Conservation (phyloP, 2,797 vertebrate species). For the Naso thynnoides region DNA sequence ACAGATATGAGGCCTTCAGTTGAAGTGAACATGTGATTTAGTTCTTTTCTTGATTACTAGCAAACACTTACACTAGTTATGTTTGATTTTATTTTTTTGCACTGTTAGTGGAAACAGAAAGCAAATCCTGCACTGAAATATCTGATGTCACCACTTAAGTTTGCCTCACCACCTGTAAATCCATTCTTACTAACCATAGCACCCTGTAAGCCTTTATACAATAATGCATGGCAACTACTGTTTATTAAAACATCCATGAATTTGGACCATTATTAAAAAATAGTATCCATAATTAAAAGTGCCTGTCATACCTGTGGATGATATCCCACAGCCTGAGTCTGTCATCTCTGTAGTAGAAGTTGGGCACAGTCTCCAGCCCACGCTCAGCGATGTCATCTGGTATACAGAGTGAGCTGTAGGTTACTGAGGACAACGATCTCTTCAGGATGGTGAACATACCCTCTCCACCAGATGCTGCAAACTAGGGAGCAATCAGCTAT, state of each 20-base stretch:
- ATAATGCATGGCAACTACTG: not conserved
- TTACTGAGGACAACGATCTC: slow-evolving; percentile 59
- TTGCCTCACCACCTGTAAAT: not conserved
- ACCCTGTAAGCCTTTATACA: not conserved
- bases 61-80: not conserved
- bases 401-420: slow-evolving; percentile 77
- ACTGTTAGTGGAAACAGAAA: not conserved
- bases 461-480: slow-evolving; percentile 64
- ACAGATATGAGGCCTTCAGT: slow-evolving; percentile 2
- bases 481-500: slow-evolving; percentile 34
- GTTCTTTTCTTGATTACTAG: not conserved
- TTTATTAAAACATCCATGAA: not conserved
- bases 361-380: slow-evolving; percentile 75
- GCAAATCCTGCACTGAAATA: not conserved
- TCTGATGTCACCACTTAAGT: not conserved
- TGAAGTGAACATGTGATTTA: not conserved
- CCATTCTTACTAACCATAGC: not conserved
- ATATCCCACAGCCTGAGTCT: slow-evolving; percentile 84
- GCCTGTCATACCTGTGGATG: slow-evolving; percentile 76
- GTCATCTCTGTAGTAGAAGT: slow-evolving; percentile 87
- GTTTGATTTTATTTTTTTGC: not conserved
- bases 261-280: not conserved
- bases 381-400: slow-evolving; percentile 66
- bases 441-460: slow-evolving; percentile 42
- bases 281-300: not conserved